Evolutionary conservation across 2,888 invertebrate species (phyloP).

Genomic region (Penaeus monodon): DNA sequence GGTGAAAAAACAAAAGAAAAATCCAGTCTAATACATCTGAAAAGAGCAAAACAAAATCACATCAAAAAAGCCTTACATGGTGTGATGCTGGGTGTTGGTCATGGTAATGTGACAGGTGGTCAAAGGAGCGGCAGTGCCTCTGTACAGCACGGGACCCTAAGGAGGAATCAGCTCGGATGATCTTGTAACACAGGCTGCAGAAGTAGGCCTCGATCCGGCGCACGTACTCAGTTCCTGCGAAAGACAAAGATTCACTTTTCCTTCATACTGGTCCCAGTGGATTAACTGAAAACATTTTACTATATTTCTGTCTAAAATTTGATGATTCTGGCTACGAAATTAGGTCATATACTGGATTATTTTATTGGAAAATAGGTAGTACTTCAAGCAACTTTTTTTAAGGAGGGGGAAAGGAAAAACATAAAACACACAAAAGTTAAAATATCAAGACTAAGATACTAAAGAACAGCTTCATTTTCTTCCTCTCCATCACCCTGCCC

Average conservation of each 20-base stretch:
- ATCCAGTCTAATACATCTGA: neutral
- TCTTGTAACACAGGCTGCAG: constrained; percentile 53
- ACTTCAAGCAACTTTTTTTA: too few relatives aligned
- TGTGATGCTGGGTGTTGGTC: constrained; percentile 42
- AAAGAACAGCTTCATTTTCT: too few relatives aligned
- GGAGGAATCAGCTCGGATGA: constrained; percentile 52
- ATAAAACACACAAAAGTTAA: too few relatives aligned
- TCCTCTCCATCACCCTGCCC: too few relatives aligned
- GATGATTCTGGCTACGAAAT: too few relatives aligned
- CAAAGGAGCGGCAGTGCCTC: constrained; percentile 49
- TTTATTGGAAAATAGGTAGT: too few relatives aligned
- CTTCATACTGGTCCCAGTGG: neutral
- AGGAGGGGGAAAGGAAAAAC: too few relatives aligned
- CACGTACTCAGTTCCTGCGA: constrained; percentile 60
- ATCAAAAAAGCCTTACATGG: constrained; percentile 11
- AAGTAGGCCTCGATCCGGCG: constrained; percentile 53
- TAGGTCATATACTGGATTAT: too few relatives aligned
- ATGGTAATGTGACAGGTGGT: constrained; percentile 50
- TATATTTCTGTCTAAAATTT: too few relatives aligned
- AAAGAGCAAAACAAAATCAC: neutral
- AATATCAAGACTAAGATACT: too few relatives aligned
- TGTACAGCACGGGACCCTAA: constrained; percentile 48
- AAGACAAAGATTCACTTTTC: neutral
- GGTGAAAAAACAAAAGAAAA: neutral
- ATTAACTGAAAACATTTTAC: too few relatives aligned